These are phyloP conservation scores for Gymnogyps californianus DNA, from an alignment of 2,113 vertebrate species.

Conservation along the genomic window DNA sequence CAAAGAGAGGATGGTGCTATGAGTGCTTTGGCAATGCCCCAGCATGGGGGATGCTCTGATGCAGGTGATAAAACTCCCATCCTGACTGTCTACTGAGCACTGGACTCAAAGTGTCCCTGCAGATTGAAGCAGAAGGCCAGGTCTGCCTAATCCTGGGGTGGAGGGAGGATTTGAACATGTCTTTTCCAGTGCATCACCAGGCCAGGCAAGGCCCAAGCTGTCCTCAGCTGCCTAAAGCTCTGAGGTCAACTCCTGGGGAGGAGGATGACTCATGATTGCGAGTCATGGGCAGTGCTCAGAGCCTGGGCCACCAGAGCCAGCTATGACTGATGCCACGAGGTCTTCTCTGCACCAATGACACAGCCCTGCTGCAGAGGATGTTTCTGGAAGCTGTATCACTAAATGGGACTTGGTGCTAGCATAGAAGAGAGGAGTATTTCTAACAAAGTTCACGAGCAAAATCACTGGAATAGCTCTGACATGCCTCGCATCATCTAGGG, in stretches of 20 bases:
- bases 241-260: not conserved
- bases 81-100: not conserved
- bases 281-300: not conserved
- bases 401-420: not conserved
- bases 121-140: not conserved
- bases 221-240: not conserved
- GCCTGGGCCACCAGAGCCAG: not conserved
- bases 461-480: not conserved
- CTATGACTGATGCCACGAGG: not conserved
- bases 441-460: not conserved
- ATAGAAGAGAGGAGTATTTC: not conserved
- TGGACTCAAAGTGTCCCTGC: accelerated
- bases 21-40: not conserved
- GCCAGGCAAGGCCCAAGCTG: not conserved
- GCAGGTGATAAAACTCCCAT: not conserved
- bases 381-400: not conserved
- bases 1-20: not conserved
- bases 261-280: not conserved
- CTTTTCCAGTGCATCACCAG: not conserved
- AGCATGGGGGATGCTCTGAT: not conserved
- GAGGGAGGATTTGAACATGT: not conserved
- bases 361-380: not conserved
- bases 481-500: not conserved
- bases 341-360: not conserved
- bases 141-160: not conserved